Percentiles rank a stretch among this genome's conserved stretches.
These are phyloP conservation scores for Lagopus muta DNA, from an alignment of 2,113 vertebrate genomes.

Conservation along the genomic window DNA sequence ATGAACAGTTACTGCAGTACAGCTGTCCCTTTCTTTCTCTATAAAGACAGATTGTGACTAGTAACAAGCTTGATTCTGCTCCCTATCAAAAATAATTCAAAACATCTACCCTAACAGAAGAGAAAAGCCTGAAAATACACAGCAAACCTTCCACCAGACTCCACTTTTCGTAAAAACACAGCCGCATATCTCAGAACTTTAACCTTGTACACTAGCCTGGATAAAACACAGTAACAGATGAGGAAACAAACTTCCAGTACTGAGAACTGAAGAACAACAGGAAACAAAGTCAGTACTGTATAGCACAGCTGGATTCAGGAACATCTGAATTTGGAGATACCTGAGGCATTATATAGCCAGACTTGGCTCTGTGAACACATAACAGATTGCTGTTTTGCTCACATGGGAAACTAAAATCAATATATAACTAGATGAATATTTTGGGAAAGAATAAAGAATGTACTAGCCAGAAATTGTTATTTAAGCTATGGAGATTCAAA, in stretches of 20 bases:
- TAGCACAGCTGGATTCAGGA: not conserved
- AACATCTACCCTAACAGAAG: not conserved
- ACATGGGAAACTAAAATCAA: not conserved
- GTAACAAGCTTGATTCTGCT: not conserved
- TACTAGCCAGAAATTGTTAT: not conserved
- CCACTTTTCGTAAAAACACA: not conserved
- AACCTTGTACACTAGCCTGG: not conserved
- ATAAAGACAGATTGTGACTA: not conserved
- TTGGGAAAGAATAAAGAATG: not conserved
- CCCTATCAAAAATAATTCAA: not conserved
- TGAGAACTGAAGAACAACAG: not conserved
- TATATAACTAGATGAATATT: not conserved
- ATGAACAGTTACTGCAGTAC: not conserved
- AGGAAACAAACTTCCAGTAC: not conserved
- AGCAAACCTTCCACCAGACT: not conserved
- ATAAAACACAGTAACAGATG: not conserved
- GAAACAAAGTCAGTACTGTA: not conserved
- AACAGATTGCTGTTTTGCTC: not conserved
- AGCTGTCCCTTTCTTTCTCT: not conserved
- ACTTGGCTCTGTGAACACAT: not conserved
- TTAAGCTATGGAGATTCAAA: not conserved
- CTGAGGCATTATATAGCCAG: not conserved
- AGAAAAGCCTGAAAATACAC: not conserved
- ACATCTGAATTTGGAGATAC: not conserved
- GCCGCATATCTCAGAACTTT: not conserved